Conservation (phyloP, 2,888 invertebrate species). For the Drosophila parthenogenetica region DNA sequence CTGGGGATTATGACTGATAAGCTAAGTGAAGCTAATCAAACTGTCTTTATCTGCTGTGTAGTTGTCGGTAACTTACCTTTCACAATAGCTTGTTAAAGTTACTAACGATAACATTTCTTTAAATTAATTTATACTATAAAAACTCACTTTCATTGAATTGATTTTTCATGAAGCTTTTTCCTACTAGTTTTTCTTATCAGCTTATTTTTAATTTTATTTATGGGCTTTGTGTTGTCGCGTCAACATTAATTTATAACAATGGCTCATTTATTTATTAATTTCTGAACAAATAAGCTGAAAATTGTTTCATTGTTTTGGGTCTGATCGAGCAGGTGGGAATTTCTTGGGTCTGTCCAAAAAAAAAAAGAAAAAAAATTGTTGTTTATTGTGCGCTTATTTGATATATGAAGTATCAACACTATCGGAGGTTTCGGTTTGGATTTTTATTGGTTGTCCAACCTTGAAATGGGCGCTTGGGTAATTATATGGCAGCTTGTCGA, state of each 20-base stretch:
- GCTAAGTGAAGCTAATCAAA: not conserved
- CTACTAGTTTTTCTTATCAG: conserved; percentile 46
- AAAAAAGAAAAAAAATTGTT: conserved; percentile 11
- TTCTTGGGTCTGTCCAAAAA: conserved; percentile 41
- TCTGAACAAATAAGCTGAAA: conserved; percentile 61
- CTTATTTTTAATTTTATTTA: not conserved
- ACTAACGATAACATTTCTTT: conserved; percentile 1
- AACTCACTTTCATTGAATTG: conserved; percentile 1
- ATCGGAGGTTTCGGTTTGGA: conserved; percentile 11
- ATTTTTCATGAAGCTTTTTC: conserved; percentile 11
- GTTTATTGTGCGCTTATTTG: conserved; percentile 49
- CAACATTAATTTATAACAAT: conserved; percentile 57
- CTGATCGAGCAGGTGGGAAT: conserved; percentile 44
- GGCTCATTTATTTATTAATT: conserved; percentile 62
- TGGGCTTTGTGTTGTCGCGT: conserved; percentile 37
- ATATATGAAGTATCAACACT: conserved; percentile 32
- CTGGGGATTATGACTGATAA: conserved; percentile 1
- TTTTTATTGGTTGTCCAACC: conserved; percentile 47
- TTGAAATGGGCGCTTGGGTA: conserved; percentile 43
- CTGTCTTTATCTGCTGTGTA: not conserved
- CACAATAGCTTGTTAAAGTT: conserved; percentile 7
- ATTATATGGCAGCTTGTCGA: conserved; percentile 47
- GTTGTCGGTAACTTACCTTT: conserved; percentile 18
- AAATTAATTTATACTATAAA: conserved; percentile 2
- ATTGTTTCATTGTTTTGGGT: conserved; percentile 53